A percentile compares a stretch with the other conserved stretches of the same genome.
Evolutionary conservation across 2,113 vertebrate species (phyloP).

Genomic region (Neoarius graeffei): DNA sequence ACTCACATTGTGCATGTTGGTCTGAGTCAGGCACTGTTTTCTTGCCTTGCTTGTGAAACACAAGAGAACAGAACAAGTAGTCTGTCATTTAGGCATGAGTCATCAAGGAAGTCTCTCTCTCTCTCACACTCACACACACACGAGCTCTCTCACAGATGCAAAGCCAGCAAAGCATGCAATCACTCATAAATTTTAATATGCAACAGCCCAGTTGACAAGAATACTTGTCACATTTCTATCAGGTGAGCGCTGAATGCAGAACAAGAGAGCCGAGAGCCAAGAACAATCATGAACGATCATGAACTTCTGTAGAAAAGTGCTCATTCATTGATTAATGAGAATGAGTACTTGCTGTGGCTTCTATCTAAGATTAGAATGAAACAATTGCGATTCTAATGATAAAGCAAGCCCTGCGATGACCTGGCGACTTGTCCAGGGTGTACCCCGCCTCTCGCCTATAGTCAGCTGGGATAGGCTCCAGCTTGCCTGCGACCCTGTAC

Average conservation of each 20-base stretch:
- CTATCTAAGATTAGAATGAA: constrained; percentile 18
- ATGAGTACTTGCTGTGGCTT: constrained; percentile 14
- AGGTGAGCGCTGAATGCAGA: constrained; percentile 41
- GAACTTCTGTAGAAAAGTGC: constrained; percentile 25
- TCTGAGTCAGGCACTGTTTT: constrained; percentile 40
- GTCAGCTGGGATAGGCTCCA: no score
- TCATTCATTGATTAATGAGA: constrained; percentile 44
- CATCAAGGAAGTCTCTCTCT: constrained; percentile 26
- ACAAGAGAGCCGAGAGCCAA: constrained; percentile 9
- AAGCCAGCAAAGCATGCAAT: constrained; percentile 42
- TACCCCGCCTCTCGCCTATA: no score
- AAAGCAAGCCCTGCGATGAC: no score
- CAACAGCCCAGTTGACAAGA: constrained; percentile 39
- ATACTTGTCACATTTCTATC: constrained; percentile 24
- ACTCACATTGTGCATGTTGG: constrained; percentile 39
- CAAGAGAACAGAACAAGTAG: constrained; percentile 52
- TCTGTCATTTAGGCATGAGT: constrained; percentile 61
- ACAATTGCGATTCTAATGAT: constrained; percentile 15
- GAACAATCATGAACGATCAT: constrained; percentile 21
- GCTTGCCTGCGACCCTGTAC: no score
- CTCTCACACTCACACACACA: not conserved
- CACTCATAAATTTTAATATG: constrained; percentile 54
- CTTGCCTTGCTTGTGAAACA: constrained; percentile 54
- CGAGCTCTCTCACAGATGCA: constrained; percentile 36
- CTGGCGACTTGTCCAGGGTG: no score